These are phyloP conservation scores for Hypanus sabinus DNA, from an alignment of 2,113 vertebrate genomes.

Conservation along the genomic window DNA sequence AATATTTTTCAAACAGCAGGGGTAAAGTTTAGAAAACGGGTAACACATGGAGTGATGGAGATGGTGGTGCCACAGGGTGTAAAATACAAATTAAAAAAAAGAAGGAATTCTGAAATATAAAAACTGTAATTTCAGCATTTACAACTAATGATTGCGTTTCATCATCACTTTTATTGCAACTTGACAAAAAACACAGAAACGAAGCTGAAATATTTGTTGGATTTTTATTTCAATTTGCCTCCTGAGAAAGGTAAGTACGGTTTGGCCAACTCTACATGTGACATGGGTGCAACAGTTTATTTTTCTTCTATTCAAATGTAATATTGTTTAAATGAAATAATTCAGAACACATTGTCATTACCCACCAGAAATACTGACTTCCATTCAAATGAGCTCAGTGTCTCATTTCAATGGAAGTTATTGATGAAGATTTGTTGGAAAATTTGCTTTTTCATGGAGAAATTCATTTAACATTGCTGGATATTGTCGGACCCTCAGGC, in stretches of 20 bases:
- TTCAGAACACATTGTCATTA: neutral
- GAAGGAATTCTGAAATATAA: conserved; percentile 81
- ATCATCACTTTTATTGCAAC: conserved; percentile 97
- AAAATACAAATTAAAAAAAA: conserved; percentile 62
- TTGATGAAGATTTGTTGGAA: neutral
- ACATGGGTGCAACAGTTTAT: neutral
- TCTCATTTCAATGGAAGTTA: neutral
- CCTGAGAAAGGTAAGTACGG: neutral
- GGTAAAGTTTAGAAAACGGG: conserved; percentile 99
- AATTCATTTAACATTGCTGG: neutral
- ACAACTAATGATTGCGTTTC: conserved; percentile 99
- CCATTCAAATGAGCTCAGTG: neutral
- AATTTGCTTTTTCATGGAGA: neutral
- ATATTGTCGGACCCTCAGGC: neutral
- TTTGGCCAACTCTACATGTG: neutral
- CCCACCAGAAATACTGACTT: neutral
- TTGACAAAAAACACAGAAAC: conserved; percentile 35
- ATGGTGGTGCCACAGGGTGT: conserved; percentile 99
- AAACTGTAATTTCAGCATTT: conserved; percentile 99
- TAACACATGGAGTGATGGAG: conserved; percentile 99
- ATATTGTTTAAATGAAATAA: conserved; percentile 24
- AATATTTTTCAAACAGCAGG: conserved; percentile 99
- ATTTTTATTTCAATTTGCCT: conserved; percentile 10
- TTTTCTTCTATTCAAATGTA: neutral
- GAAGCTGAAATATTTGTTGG: conserved; percentile 12